A percentile compares a stretch with the other conserved stretches of the same genome.
Evolutionary conservation across 2,888 invertebrate species (phyloP).

Genomic region (Andricus quercusramuli): DNA sequence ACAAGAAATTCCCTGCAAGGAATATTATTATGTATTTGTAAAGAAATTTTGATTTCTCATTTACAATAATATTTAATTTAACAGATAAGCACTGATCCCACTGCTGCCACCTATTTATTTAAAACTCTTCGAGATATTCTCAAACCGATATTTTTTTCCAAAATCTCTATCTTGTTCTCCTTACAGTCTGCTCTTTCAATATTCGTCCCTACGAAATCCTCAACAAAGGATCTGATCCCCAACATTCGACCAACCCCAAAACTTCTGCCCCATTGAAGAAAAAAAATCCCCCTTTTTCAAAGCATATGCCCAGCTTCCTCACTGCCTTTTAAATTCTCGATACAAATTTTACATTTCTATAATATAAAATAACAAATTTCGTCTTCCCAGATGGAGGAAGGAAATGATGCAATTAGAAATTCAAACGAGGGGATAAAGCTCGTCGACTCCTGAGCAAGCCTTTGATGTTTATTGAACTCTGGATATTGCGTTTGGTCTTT

Average conservation of each 20-base stretch:
- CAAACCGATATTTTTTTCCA: no score
- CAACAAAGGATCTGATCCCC: slow-evolving; percentile 4
- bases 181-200: no score
- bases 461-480: slow-evolving; percentile 41
- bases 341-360: not conserved
- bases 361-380: not conserved
- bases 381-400: not conserved
- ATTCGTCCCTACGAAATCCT: no score
- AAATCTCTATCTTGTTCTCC: no score
- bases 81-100: not conserved
- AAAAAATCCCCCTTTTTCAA: slow-evolving; percentile 8
- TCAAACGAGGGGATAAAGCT: slow-evolving; percentile 24
- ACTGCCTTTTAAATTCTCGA: not conserved
- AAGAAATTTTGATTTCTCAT: not conserved
- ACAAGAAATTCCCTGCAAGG: not conserved
- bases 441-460: slow-evolving; percentile 21
- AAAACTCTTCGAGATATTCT: no score
- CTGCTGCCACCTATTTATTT: no score
- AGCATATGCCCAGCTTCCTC: slow-evolving; percentile 12
- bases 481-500: slow-evolving; percentile 29
- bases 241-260: not conserved
- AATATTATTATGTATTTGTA: not conserved
- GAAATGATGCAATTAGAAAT: slow-evolving; percentile 33
- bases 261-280: not conserved
- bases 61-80: not conserved